Evolutionary conservation across 2,797 vertebrate genomes (phyloP).

Genomic region (Bovichtus variegatus): DNA sequence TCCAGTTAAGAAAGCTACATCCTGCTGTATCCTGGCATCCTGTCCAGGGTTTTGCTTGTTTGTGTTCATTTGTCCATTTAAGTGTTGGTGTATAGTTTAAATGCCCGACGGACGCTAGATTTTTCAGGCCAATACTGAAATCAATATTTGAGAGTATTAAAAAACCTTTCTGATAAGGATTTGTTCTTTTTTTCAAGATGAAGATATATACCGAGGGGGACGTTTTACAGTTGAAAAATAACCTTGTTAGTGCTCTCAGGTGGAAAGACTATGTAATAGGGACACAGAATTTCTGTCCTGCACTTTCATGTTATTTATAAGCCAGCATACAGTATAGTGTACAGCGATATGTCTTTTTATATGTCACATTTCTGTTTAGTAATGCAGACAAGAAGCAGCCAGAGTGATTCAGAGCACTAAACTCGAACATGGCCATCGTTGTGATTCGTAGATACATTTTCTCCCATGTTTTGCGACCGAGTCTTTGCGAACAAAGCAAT

Average conservation of each 20-base stretch:
- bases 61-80: background rate
- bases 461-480: background rate
- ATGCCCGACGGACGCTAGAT: background rate
- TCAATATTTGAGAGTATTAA: no score
- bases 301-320: background rate
- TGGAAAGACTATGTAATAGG: background rate
- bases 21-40: background rate
- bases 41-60: background rate
- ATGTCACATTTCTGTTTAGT: background rate
- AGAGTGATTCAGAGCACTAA: background rate
- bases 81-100: background rate
- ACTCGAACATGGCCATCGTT: background rate
- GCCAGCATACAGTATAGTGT: background rate
- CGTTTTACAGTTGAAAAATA: background rate
- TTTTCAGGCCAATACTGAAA: background rate
- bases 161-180: background rate
- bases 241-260: background rate
- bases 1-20: background rate
- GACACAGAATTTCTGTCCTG: background rate
- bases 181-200: background rate
- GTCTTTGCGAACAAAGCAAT: no score
- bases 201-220: background rate
- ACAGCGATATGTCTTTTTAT: background rate
- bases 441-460: background rate
- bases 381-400: constrained; percentile 2